phyloP scores from a whole-genome alignment of 1,140 invertebrate species.

The Saccostrea echinata region DNA sequence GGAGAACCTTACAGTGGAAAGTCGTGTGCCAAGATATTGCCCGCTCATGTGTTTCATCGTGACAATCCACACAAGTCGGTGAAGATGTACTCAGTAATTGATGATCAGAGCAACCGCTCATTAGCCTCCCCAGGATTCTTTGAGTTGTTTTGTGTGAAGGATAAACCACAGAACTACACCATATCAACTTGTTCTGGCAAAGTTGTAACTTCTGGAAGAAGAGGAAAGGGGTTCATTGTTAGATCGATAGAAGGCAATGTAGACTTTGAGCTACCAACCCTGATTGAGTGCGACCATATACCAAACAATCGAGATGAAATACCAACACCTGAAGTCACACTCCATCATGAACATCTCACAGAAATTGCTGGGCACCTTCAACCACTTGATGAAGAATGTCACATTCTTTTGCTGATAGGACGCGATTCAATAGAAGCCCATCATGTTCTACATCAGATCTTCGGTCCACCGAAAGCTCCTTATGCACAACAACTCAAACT shows the following conservation, averaged over 20 bases:
- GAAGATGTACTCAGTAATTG: conserved; percentile 49
- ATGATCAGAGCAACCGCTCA: conserved; percentile 56
- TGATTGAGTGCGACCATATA: conserved; percentile 43
- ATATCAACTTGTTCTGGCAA: conserved; percentile 51
- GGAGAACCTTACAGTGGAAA: conserved; percentile 37
- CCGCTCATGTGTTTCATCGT: conserved; percentile 43
- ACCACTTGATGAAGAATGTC: neutral
- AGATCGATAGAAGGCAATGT: neutral
- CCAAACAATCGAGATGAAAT: conserved; percentile 34
- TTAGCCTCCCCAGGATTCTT: conserved; percentile 46
- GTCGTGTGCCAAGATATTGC: conserved; percentile 53
- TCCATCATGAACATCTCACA: neutral
- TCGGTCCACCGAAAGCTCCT: conserved; percentile 41
- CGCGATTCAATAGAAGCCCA: conserved; percentile 42
- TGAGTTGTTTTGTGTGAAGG: conserved; percentile 18
- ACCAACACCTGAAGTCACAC: conserved; percentile 42
- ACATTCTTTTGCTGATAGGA: conserved; percentile 41
- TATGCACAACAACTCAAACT: conserved; percentile 51
- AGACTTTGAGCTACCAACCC: conserved; percentile 12
- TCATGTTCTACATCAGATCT: conserved; percentile 39
- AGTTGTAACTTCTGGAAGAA: conserved; percentile 6
- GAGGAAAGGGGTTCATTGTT: conserved; percentile 25
- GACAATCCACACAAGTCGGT: conserved; percentile 31
- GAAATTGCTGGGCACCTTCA: conserved; percentile 1
- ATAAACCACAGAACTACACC: conserved; percentile 29